Evolutionary conservation across 2,113 vertebrate species (phyloP), one percentile per base, ranked within the genome.

Genomic region (Propithecus coquereli): DNA sequence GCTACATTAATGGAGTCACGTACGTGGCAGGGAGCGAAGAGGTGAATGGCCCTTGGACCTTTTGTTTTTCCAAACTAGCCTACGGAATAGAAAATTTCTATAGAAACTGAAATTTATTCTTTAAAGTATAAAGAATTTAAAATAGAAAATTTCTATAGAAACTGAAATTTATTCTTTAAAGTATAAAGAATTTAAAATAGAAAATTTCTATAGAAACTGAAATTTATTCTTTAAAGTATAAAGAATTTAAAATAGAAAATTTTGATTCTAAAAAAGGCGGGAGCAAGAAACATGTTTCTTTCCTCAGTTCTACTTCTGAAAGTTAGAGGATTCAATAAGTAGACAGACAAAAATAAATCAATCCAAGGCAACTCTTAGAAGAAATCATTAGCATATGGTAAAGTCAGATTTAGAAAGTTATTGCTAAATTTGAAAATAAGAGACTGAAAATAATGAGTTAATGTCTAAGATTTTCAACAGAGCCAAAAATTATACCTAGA

Each of bases 341-440:
- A 74, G 20, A 68, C 32, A 74, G 37, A 95, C 27, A 85, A 61
- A 88, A 91, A 43, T n/a, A 77, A 86, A 61, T n/a, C 68, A 89
- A 92, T 54, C 43, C 43, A 92, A 54, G 5, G 13, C 23, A 91
- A 65, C 57, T 65, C 54, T 59, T 61, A 10, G 40, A 91, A 92
- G 50, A 91, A 86, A 61, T 47, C 8, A 68, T 96, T 73, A 94
- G 85, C 30, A 76, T 23, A 66, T 27, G 54, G 65, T 59, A 77
- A 95, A 57, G 43, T 54, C 9, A 79, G 13, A 17, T 79, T 96
- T 90, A 87, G 43, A 96, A 96, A 87, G 59, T 74, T 84, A 90
- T 1, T 82, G 34, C 30, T 90, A 77, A 95, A 79, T 9, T 37
- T 66, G n/a, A 92, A 97, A 96, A 81, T 37, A 22, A 68, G 40